Evolutionary conservation across 2,888 invertebrate genomes (phyloP).

Genomic region (Agrotis exclamationis): DNA sequence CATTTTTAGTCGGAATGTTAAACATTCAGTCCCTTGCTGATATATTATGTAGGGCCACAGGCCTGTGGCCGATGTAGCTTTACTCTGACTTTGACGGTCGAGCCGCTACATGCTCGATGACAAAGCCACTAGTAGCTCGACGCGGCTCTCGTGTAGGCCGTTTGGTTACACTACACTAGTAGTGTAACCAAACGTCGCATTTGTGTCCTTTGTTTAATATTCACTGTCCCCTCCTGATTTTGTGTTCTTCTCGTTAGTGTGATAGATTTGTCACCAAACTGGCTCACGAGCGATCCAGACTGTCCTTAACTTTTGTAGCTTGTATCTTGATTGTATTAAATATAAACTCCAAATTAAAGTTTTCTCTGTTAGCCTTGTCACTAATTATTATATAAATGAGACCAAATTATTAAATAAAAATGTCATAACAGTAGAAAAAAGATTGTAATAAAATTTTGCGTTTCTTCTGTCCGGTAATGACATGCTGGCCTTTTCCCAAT

Average conservation of each 20-base stretch:
- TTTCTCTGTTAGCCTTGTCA: slow-evolving; percentile 19
- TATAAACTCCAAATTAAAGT: slow-evolving; percentile 18
- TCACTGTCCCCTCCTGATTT: neutral
- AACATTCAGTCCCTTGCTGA: too few relatives aligned
- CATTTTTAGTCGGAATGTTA: too few relatives aligned
- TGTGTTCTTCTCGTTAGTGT: slow-evolving; percentile 30
- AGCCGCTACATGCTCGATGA: too few relatives aligned
- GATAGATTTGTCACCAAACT: slow-evolving; percentile 67
- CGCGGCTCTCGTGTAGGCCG: neutral
- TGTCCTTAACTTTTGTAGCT: slow-evolving; percentile 16
- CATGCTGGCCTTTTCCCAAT: slow-evolving; percentile 46
- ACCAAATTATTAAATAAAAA: slow-evolving; percentile 30
- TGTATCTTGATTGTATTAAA: slow-evolving; percentile 18
- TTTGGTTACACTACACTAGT: too few relatives aligned
- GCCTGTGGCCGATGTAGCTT: neutral
- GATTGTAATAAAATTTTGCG: slow-evolving; percentile 8
- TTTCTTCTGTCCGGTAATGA: slow-evolving; percentile 22
- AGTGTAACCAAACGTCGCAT: neutral
- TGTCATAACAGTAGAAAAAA: slow-evolving; percentile 21
- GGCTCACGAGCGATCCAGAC: slow-evolving; percentile 32
- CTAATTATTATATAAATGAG: slow-evolving; percentile 25
- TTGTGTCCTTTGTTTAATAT: neutral
- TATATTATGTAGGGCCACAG: too few relatives aligned
- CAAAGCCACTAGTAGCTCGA: neutral
- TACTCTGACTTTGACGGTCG: too few relatives aligned